Percentiles rank a stretch among this genome's conserved stretches.
These are phyloP conservation scores for Dasyurus viverrinus DNA, from an alignment of 2,113 vertebrate species.

Conservation along the genomic window DNA sequence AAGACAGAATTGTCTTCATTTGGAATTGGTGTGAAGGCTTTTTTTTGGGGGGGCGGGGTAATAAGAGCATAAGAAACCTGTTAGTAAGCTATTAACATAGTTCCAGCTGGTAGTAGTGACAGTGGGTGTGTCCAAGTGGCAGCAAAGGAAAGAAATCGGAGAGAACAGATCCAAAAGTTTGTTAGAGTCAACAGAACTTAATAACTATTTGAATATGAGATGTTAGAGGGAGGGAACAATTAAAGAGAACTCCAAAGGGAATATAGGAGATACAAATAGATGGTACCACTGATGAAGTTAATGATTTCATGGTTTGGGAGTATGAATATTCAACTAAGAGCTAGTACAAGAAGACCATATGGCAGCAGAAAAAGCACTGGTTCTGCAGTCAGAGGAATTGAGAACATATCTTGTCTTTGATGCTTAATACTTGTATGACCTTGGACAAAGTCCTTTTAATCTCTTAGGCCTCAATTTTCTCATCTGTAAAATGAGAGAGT, in stretches of 20 bases:
- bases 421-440: not conserved
- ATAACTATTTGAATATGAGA: not conserved
- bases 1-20: not conserved
- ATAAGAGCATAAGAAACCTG: not conserved
- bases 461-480: not conserved
- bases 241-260: not conserved
- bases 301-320: not conserved
- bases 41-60: not conserved
- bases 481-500: not conserved
- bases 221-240: not conserved
- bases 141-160: not conserved
- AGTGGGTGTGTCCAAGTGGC: not conserved
- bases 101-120: not conserved
- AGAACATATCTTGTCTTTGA: not conserved
- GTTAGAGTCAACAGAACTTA: not conserved
- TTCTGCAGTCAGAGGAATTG: not conserved
- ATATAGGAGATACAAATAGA: not conserved
- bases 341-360: not conserved
- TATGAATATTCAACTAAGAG: not conserved
- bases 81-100: not conserved
- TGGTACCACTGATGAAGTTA: not conserved
- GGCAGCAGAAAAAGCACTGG: not conserved
- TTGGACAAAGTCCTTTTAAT: not conserved
- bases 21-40: not conserved
- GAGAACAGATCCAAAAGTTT: not conserved